Evolutionary conservation across 2,888 invertebrate species (phyloP).

Genomic region (Ecliptopera silaceata): DNA sequence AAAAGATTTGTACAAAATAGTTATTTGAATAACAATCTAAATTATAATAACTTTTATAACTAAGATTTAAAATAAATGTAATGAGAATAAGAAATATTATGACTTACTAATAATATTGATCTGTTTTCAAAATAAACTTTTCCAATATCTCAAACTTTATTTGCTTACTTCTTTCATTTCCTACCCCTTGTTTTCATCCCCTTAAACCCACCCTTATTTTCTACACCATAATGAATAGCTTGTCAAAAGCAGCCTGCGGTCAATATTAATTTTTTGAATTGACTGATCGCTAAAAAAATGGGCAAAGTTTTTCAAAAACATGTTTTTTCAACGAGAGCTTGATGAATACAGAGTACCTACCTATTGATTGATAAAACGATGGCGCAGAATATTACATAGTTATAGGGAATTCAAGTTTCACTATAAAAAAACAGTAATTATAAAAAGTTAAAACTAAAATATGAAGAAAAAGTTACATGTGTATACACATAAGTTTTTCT

Average conservation of each 20-base stretch:
- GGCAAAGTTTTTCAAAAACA: constrained; percentile 21
- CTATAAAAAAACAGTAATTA: too few relatives aligned
- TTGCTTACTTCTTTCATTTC: not conserved
- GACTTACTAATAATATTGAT: too few relatives aligned
- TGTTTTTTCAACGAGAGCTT: constrained; percentile 16
- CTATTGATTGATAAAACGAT: constrained; percentile 11
- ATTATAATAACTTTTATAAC: too few relatives aligned
- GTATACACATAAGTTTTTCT: too few relatives aligned
- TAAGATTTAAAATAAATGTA: too few relatives aligned
- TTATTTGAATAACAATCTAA: too few relatives aligned
- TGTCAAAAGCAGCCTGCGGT: constrained; percentile 37
- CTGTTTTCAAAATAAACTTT: not conserved
- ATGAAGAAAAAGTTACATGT: too few relatives aligned
- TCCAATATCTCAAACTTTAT: not conserved
- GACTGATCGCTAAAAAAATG: constrained; percentile 25
- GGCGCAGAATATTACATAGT: not conserved
- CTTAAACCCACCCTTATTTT: constrained; percentile 9
- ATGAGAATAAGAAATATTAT: not conserved
- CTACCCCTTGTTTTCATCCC: not conserved
- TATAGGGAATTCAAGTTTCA: not conserved
- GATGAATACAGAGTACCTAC: constrained; percentile 9
- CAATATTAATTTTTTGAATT: constrained; percentile 38
- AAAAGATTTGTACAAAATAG: too few relatives aligned
- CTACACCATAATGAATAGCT: constrained; percentile 35
- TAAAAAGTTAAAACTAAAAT: too few relatives aligned